These are phyloP conservation scores for Nycticorax nycticorax DNA, from an alignment of 2,113 vertebrate species.

Conservation along the genomic window DNA sequence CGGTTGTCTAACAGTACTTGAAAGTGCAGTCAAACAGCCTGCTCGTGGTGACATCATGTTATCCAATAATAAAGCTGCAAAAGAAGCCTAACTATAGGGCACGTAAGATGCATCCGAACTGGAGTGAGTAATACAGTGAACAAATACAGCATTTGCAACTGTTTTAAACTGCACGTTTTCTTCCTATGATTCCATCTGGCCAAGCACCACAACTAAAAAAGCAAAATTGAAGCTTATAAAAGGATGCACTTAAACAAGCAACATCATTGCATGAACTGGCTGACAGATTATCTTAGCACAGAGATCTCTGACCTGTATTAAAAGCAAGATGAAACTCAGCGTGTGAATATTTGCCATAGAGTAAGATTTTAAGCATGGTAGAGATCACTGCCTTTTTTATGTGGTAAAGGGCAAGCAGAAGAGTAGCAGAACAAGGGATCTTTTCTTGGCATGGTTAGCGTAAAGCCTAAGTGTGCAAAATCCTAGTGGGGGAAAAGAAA, in stretches of 20 bases:
- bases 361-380: background rate
- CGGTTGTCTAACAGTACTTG: background rate
- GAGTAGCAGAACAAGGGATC: background rate
- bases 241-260: background rate
- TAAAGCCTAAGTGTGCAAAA: background rate
- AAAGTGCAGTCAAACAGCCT: background rate
- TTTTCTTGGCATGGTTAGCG: background rate
- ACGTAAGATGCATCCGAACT: background rate
- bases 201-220: background rate
- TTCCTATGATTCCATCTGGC: background rate
- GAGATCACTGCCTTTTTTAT: background rate
- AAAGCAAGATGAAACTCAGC: background rate
- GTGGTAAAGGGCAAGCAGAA: background rate
- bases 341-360: background rate
- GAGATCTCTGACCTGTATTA: background rate
- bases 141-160: background rate
- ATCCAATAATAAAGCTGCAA: background rate
- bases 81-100: background rate
- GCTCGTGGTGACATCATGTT: background rate
- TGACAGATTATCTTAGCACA: background rate
- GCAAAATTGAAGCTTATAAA: background rate
- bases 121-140: background rate
- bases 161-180: background rate
- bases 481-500: background rate
- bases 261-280: background rate